A percentile compares a stretch with the other conserved stretches of the same genome.
These are phyloP conservation scores for Oreochromis aureus DNA, from an alignment of 2,113 vertebrate species.

Conservation along the genomic window DNA sequence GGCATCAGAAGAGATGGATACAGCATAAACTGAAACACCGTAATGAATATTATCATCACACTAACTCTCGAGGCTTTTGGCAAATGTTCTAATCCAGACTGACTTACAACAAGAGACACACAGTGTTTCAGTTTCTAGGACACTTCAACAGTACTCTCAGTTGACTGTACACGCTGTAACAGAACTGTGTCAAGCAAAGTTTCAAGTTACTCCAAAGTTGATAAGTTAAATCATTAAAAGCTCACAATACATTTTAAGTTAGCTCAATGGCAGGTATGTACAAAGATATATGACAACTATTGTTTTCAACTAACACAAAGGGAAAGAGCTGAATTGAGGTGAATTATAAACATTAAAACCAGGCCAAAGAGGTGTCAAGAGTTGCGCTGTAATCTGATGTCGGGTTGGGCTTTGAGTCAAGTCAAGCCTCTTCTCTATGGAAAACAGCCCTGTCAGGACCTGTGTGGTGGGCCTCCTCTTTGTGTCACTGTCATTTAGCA, in stretches of 20 bases:
- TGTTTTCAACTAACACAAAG: neutral
- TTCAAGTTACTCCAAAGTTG: neutral
- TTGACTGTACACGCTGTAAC: neutral
- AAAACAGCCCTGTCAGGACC: conserved; percentile 62
- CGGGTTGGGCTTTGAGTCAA: conserved; percentile 52
- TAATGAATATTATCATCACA: conserved; percentile 25
- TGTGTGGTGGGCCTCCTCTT: conserved; percentile 54
- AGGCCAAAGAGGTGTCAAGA: conserved; percentile 46
- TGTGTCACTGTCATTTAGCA: conserved; percentile 73
- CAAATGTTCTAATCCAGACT: neutral
- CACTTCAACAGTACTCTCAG: neutral
- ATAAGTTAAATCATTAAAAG: neutral
- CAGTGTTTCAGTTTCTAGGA: conserved; percentile 18
- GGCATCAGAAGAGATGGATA: conserved; percentile 25
- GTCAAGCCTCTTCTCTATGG: conserved; percentile 51
- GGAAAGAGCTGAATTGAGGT: neutral
- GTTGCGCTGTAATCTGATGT: conserved; percentile 46
- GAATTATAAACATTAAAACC: conserved; percentile 11
- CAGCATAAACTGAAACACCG: conserved; percentile 18
- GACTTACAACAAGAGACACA: neutral
- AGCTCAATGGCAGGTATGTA: neutral
- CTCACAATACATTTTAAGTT: neutral
- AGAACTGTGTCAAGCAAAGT: neutral
- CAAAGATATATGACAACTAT: neutral
- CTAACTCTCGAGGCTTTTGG: conserved; percentile 17